These are phyloP conservation scores for Sus cebifrons DNA, from an alignment of 2,797 vertebrate species.

Conservation along the genomic window DNA sequence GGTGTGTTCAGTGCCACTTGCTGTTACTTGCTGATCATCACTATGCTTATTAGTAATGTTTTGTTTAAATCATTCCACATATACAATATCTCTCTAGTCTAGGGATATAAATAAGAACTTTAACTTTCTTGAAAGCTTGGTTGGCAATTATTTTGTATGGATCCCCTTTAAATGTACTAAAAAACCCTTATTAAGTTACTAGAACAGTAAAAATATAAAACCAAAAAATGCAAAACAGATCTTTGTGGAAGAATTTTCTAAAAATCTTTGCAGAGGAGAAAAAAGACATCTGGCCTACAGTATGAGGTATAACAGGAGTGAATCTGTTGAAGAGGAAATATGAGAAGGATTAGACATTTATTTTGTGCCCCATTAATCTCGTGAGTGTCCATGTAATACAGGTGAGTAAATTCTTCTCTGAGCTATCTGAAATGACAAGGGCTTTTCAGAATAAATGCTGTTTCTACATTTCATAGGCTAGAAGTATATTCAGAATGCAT, in stretches of 20 bases:
- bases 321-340: neutral
- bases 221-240: conserved; percentile 6
- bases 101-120: neutral
- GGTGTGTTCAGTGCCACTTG: neutral
- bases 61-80: neutral
- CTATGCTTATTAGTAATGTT: neutral
- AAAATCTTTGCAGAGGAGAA: neutral
- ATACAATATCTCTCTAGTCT: neutral
- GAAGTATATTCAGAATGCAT: neutral
- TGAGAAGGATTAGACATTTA: neutral
- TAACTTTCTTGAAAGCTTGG: conserved; percentile 30
- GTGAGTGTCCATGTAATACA: neutral
- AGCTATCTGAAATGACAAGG: neutral
- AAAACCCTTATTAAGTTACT: neutral
- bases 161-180: neutral
- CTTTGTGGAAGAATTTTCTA: conserved; percentile 35
- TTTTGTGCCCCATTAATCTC: neutral
- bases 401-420: neutral
- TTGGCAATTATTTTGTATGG: conserved; percentile 17
- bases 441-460: neutral
- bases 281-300: neutral
- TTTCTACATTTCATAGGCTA: neutral
- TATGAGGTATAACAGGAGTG: neutral
- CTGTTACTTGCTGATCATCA: neutral
- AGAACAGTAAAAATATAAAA: neutral